Conservation (phyloP, 2,888 invertebrate species). For the Cremastinae sp. region DNA sequence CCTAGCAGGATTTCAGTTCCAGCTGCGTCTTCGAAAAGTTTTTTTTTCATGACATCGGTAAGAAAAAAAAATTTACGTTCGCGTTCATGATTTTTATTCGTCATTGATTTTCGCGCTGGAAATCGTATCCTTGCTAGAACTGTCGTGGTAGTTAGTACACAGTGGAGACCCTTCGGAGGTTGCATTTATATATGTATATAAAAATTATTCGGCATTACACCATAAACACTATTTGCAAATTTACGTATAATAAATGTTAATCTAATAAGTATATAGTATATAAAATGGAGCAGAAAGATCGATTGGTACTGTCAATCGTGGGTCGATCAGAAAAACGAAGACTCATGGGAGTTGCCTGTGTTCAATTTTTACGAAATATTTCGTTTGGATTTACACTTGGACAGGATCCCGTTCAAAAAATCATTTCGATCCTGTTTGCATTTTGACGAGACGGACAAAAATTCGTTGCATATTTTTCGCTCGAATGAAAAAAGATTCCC, state of each 20-base stretch:
- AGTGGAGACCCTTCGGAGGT: constrained; percentile 78
- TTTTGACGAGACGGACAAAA: constrained; percentile 33
- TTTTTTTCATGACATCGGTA: background rate
- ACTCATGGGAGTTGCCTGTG: constrained; percentile 2
- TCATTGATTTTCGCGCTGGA: constrained; percentile 47
- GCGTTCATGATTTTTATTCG: background rate
- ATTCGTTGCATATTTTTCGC: constrained; percentile 57
- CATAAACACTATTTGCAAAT: constrained; percentile 62
- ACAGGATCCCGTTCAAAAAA: constrained; percentile 16
- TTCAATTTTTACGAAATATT: constrained; percentile 7
- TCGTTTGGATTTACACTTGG: constrained; percentile 34
- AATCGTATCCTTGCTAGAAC: constrained; percentile 68
- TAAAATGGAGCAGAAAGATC: constrained; percentile 6
- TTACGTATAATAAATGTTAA: constrained; percentile 58
- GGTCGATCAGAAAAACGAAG: constrained; percentile 31
- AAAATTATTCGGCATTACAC: constrained; percentile 64
- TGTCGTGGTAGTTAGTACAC: constrained; percentile 67
- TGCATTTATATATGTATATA: constrained; percentile 62
- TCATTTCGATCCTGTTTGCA: constrained; percentile 43
- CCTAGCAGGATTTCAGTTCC: constrained; percentile 57
- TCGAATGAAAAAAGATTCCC: constrained; percentile 20
- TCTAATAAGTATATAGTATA: constrained; percentile 14
- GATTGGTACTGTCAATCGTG: constrained; percentile 13
- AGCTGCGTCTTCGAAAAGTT: constrained; percentile 6
- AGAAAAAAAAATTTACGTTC: background rate